phyloP scores from a whole-genome alignment of 2,888 invertebrate genomes.

The Idaea aversata region DNA sequence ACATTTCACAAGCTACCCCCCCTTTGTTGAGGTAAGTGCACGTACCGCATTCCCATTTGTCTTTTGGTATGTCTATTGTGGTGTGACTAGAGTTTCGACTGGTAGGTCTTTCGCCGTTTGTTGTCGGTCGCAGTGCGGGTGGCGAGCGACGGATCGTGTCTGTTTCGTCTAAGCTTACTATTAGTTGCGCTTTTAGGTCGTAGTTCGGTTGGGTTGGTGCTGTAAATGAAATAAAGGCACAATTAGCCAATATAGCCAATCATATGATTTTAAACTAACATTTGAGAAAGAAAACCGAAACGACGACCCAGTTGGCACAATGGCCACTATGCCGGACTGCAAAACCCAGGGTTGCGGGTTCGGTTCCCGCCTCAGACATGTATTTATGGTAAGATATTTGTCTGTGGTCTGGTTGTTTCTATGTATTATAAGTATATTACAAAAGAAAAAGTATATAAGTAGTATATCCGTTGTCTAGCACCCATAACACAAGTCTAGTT shows the following conservation, averaged over 20 bases:
- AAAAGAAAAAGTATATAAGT: no score
- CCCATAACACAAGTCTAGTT: no score
- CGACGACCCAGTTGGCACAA: no score
- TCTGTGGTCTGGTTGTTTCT: no score
- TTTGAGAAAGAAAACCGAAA: no score
- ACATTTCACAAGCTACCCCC: constrained; percentile 86
- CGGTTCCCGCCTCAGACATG: no score
- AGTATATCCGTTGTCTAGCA: no score
- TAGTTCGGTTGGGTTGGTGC: constrained; percentile 46
- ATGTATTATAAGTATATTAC: no score
- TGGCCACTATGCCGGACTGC: no score
- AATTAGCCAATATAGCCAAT: background rate
- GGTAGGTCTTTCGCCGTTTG: constrained; percentile 42
- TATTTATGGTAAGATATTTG: no score
- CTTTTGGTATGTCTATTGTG: constrained; percentile 14
- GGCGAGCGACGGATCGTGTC: constrained; percentile 50
- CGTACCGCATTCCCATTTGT: constrained; percentile 84
- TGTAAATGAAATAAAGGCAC: constrained; percentile 24
- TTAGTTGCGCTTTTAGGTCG: constrained; percentile 67
- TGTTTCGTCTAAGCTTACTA: constrained; percentile 68
- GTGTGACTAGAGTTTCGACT: constrained; percentile 34
- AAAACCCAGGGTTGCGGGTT: no score
- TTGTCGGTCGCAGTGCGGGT: constrained; percentile 40
- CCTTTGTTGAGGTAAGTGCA: constrained; percentile 85
- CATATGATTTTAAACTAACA: no score